Evolutionary conservation across 2,888 invertebrate genomes (phyloP).

Genomic region (Apamea crenata): DNA sequence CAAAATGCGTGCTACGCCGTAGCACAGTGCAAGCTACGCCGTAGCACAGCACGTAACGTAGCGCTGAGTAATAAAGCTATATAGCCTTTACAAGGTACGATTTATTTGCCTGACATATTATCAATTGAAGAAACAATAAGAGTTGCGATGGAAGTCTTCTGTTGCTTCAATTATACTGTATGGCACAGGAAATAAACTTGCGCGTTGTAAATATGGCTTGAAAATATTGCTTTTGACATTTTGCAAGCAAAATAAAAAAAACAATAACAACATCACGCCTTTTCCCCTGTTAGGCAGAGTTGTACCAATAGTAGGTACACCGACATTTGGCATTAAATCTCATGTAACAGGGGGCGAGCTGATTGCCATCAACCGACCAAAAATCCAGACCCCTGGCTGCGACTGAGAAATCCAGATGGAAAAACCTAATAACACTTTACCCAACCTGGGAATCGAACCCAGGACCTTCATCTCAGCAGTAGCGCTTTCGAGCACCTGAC

Average conservation of each 20-base stretch:
- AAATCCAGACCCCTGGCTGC: background rate
- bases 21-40: slow-evolving; percentile 3
- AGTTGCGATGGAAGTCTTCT: background rate
- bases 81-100: background rate
- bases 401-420: background rate
- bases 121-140: background rate
- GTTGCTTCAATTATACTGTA: background rate
- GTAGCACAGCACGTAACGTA: background rate
- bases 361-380: background rate
- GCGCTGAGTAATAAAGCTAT: background rate
- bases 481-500: background rate
- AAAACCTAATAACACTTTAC: background rate
- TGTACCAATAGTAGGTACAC: background rate
- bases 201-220: background rate
- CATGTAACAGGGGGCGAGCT: background rate
- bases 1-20: slow-evolving; percentile 8
- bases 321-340: background rate
- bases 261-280: too few species aligned
- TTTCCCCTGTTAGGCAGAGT: background rate
- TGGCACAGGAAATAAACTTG: background rate
- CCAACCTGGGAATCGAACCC: background rate
- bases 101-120: background rate
- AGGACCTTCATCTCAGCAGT: background rate
- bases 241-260: too few species aligned
- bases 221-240: too few species aligned